These are phyloP conservation scores for Gortyna flavago DNA, from an alignment of 2,888 invertebrate genomes.

Conservation along the genomic window DNA sequence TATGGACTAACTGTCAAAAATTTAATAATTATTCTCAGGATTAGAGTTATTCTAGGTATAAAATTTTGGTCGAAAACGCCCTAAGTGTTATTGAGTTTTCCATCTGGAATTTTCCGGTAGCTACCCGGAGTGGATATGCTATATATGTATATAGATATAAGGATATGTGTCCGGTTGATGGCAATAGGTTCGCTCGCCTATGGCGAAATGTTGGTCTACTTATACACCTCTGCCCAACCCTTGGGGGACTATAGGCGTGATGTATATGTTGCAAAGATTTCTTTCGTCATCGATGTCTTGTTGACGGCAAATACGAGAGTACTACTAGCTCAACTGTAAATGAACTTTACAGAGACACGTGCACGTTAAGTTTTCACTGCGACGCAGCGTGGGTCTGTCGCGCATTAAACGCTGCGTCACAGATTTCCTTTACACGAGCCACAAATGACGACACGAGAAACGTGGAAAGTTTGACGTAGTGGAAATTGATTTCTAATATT, in stretches of 20 bases:
- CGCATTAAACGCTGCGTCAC: constrained; percentile 76
- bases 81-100: background rate
- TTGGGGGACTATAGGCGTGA: too few relatives aligned
- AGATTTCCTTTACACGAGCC: constrained; percentile 70
- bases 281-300: constrained; percentile 62
- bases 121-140: too few relatives aligned
- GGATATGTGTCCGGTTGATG: background rate
- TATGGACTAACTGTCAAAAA: too few relatives aligned
- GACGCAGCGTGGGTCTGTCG: constrained; percentile 71
- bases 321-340: constrained; percentile 31
- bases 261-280: constrained; percentile 55
- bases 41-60: too few relatives aligned
- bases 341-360: constrained; percentile 60
- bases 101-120: background rate
- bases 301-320: constrained; percentile 46
- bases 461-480: constrained; percentile 70
- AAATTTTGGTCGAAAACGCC: too few relatives aligned
- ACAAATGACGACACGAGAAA: constrained; percentile 69
- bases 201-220: background rate
- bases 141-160: too few relatives aligned
- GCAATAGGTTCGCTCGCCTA: background rate
- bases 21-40: too few relatives aligned
- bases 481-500: constrained; percentile 52
- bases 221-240: background rate
- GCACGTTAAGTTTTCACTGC: constrained; percentile 72